Evolutionary conservation across 2,113 vertebrate species (phyloP).

Genomic region (Lethenteron camtschaticum): DNA sequence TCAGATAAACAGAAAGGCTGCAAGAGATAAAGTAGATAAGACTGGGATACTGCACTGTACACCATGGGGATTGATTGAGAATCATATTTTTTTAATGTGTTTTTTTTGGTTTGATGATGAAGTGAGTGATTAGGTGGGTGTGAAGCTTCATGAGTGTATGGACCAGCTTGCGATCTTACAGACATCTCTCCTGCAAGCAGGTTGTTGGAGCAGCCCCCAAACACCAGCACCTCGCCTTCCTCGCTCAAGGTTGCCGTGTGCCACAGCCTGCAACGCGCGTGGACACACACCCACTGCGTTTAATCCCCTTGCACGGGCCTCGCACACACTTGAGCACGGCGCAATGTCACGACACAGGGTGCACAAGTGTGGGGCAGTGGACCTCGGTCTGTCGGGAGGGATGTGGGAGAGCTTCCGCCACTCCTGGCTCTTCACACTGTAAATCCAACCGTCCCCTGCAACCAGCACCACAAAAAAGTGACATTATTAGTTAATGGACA

Average conservation of each 20-base stretch:
- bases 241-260: conserved; percentile 67
- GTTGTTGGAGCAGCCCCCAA: conserved; percentile 93
- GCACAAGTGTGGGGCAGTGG: conserved; percentile 7
- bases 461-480: conserved; percentile 3
- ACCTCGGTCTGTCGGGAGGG: conserved; percentile 62
- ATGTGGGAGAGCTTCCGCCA: conserved; percentile 68
- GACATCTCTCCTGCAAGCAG: conserved; percentile 61
- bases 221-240: conserved; percentile 80
- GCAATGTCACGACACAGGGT: no score
- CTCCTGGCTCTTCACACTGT: conserved; percentile 59
- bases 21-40: neutral
- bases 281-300: neutral
- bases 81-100: neutral
- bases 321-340: no score
- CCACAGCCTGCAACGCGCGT: conserved; percentile 45
- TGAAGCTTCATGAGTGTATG: neutral
- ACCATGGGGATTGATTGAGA: neutral
- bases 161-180: conserved; percentile 28
- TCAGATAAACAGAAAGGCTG: neutral
- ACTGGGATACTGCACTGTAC: neutral
- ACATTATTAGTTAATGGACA: neutral
- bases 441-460: conserved; percentile 81
- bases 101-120: neutral
- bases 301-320: no score
- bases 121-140: neutral